A percentile compares a stretch with the other conserved stretches of the same genome.
Evolutionary conservation across 1,140 invertebrate species (phyloP).

Genomic region (Apis mellifera): Amel_HAv3.1 CM009946.2:2986501-2987000

Average conservation of each 20-base stretch:
- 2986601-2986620: slow-evolving; percentile 83
- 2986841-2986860: not conserved
- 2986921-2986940: not conserved
- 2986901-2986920: not conserved
- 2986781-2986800: not conserved
- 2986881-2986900: not conserved
- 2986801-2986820: slow-evolving; percentile 42
- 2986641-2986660: slow-evolving; percentile 80
- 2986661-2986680: slow-evolving; percentile 79
- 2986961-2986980: not conserved
- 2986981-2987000: not conserved
- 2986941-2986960: not conserved
- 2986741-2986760: not conserved
- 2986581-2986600: slow-evolving; percentile 82
- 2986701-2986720: slow-evolving; percentile 83
- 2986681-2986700: slow-evolving; percentile 84
- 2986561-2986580: slow-evolving; percentile 80
- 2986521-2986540: slow-evolving; percentile 63
- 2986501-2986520: slow-evolving; percentile 42
- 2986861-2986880: not conserved
- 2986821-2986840: not conserved
- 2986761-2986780: not conserved
- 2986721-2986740: not conserved
- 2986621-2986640: slow-evolving; percentile 82
- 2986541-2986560: slow-evolving; percentile 80